Percentiles rank a stretch among this genome's conserved stretches.
Conservation (phyloP, 2,113 vertebrate species). For the Cranoglanis bouderius region DNA sequence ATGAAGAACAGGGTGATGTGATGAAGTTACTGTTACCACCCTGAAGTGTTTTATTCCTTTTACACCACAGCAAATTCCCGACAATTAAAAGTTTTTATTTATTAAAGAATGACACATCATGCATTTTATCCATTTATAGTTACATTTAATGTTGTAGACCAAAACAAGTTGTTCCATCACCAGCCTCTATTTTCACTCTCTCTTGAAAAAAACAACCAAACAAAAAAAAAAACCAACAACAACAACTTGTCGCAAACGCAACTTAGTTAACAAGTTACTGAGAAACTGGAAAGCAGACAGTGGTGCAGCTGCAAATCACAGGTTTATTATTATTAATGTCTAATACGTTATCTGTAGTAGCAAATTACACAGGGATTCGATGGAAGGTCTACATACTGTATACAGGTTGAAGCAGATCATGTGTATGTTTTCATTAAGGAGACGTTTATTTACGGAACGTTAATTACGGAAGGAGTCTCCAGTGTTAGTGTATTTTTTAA, state of each 20-base stretch:
- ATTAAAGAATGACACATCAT: neutral
- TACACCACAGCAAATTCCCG: neutral
- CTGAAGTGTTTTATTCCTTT: neutral
- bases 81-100: neutral
- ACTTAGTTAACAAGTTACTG: no score
- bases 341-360: neutral
- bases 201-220: neutral
- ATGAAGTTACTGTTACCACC: neutral
- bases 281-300: neutral
- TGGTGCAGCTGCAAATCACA: neutral
- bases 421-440: no score
- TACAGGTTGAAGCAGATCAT: no score
- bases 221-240: no score
- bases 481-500: neutral
- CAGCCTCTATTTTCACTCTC: neutral
- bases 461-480: neutral
- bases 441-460: no score
- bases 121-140: neutral
- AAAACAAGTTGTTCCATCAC: neutral
- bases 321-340: no score
- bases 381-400: no score
- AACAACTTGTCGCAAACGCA: no score
- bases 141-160: neutral
- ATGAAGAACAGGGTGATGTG: neutral
- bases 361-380: neutral